phyloP scores from a whole-genome alignment of 2,797 vertebrate genomes.

The Urophycis tenuis region DNA sequence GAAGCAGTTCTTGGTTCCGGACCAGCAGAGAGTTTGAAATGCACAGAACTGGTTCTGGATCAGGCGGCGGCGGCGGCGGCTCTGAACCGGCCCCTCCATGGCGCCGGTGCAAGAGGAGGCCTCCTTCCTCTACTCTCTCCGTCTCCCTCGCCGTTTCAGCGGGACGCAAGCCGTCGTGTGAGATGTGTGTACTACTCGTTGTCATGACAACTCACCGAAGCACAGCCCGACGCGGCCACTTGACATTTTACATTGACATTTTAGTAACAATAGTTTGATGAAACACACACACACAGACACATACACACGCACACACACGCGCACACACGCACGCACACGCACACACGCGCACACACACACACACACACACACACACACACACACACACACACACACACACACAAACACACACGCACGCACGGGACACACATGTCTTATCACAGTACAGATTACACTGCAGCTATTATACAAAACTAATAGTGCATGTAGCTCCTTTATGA shows the following conservation, averaged over 20 bases:
- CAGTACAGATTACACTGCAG: slow-evolving; percentile 81
- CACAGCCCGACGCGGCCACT: slow-evolving; percentile 54
- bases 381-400: slow-evolving; percentile 17
- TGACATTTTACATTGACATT: slow-evolving; percentile 82
- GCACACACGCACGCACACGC: slow-evolving; percentile 25
- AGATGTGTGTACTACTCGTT: slow-evolving; percentile 5
- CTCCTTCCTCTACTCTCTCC: background rate
- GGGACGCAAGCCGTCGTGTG: slow-evolving; percentile 3
- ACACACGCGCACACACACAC: slow-evolving; percentile 30
- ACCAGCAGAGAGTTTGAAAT: too few relatives aligned
- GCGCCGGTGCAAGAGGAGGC: too few relatives aligned
- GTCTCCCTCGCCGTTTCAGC: background rate
- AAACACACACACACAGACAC: slow-evolving; percentile 13
- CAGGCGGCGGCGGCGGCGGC: too few relatives aligned
- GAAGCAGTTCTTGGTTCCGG: too few relatives aligned
- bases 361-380: slow-evolving; percentile 31
- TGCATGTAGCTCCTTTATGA: slow-evolving; percentile 92
- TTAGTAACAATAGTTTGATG: slow-evolving; percentile 67
- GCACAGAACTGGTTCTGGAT: too few relatives aligned
- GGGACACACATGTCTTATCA: slow-evolving; percentile 72
- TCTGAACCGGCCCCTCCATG: too few relatives aligned
- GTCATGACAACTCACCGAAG: background rate
- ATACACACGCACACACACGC: slow-evolving; percentile 16
- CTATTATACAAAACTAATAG: slow-evolving; percentile 93
- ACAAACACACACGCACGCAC: slow-evolving; percentile 23